Evolutionary conservation across 2,797 vertebrate genomes (phyloP).

Genomic region (Meda fulgida): DNA sequence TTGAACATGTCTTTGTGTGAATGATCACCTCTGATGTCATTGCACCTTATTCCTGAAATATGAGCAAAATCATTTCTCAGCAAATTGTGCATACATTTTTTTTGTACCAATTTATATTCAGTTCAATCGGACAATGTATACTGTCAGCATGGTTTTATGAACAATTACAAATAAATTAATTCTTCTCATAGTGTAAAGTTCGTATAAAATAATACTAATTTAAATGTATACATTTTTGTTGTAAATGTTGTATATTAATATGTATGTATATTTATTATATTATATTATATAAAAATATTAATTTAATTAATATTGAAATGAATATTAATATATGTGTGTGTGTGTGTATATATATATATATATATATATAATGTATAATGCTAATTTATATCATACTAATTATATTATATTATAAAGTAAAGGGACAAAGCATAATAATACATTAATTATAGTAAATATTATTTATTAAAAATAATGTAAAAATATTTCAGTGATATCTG

Average conservation of each 20-base stretch:
- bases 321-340: no score
- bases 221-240: background rate
- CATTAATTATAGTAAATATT: no score
- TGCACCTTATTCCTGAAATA: background rate
- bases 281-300: no score
- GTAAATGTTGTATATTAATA: background rate
- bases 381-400: no score
- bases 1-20: background rate
- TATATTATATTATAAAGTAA: no score
- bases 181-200: background rate
- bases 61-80: background rate
- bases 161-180: background rate
- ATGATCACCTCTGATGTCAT: background rate
- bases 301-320: no score
- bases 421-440: no score
- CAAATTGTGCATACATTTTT: background rate
- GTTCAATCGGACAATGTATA: background rate
- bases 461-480: no score
- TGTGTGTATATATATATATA: background rate
- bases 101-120: background rate
- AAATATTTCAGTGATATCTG: background rate
- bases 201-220: background rate
- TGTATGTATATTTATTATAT: background rate
- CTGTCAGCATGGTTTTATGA: background rate
- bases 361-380: background rate